Percentiles rank a stretch among this genome's conserved stretches.
These are phyloP conservation scores for Tinea trinotella DNA, from an alignment of 2,888 invertebrate species.

Conservation along the genomic window DNA sequence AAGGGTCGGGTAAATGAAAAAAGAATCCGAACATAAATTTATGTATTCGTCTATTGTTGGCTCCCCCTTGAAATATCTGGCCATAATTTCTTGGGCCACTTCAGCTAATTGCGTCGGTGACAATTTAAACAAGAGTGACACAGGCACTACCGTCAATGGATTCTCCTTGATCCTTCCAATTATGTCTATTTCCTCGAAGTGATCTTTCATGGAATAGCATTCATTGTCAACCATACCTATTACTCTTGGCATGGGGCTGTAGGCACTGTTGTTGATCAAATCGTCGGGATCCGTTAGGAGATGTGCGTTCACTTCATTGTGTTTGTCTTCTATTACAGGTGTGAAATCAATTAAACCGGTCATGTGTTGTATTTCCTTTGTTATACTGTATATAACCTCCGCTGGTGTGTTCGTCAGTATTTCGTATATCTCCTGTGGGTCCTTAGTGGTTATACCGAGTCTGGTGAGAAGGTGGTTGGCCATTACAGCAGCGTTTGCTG, in stretches of 20 bases:
- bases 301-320: constrained; percentile 42
- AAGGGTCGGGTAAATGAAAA: constrained; percentile 45
- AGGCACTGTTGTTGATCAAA: constrained; percentile 35
- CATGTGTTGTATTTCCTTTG: constrained; percentile 35
- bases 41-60: constrained; percentile 38
- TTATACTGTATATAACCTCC: constrained; percentile 40
- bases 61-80: constrained; percentile 37
- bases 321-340: constrained; percentile 46
- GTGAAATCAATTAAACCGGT: constrained; percentile 42
- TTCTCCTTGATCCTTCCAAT: constrained; percentile 31
- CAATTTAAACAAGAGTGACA: constrained; percentile 31
- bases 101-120: constrained; percentile 26
- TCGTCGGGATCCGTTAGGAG: constrained; percentile 47
- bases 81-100: constrained; percentile 30
- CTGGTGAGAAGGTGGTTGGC: constrained; percentile 37
- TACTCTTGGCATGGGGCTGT: constrained; percentile 44
- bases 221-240: constrained; percentile 49
- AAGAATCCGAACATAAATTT: constrained; percentile 39
- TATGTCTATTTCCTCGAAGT: constrained; percentile 39
- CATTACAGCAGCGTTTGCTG: constrained; percentile 35
- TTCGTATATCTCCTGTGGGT: constrained; percentile 39
- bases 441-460: constrained; percentile 53
- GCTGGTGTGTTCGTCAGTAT: constrained; percentile 39
- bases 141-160: constrained; percentile 34
- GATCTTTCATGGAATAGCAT: constrained; percentile 44